Evolutionary conservation across 2,888 invertebrate species (phyloP), one percentile per base, ranked within the genome.

Genomic region (Drosophila ezoana): DNA sequence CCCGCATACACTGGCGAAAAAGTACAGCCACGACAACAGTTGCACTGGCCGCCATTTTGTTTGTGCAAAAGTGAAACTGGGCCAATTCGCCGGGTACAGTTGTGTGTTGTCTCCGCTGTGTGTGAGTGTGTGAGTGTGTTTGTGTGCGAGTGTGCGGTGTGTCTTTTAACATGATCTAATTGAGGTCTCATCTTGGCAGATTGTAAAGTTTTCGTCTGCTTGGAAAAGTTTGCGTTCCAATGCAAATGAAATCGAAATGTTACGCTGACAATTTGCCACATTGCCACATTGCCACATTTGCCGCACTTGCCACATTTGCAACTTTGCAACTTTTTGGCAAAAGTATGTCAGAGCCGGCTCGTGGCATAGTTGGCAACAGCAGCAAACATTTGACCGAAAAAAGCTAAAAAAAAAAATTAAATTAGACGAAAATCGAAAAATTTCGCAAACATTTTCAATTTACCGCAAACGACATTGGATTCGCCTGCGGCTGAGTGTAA

Each of bases 21-120:
- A 86, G 85, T 86, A 86, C 85, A 86, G 85, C 85, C 85, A 80
- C 87, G 86, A 75, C 85, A 85, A 75, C 85, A 87, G 86, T 86
- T 84, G 86, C 86, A 84, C 51, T 56, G 85, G 82, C 87, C 86
- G 89, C 89, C 84, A 84, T 89, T 89, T 84, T 89, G 89, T 71
- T 79, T 81, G 79, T 66, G 77, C 63, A 67, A 72, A 86, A 70
- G 69, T 66, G 72, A 89, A 84, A 84, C 89, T 89, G 75, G 87
- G 85, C 75, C 83, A 72, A 75, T 76, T 71, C 72, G 79, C 77
- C 80, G 76, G 76, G 76, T 76, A 76, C 76, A 76, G 80, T 76
- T 76, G 70, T 75, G 70, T 74, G 79, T 65, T 43, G 33, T 16
- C 8, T 41, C 13, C n/a, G 35, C 38, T 49, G 40, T 32, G 20